phyloP scores from a whole-genome alignment of 2,113 vertebrate species.

The Sminthopsis crassicaudata region DNA sequence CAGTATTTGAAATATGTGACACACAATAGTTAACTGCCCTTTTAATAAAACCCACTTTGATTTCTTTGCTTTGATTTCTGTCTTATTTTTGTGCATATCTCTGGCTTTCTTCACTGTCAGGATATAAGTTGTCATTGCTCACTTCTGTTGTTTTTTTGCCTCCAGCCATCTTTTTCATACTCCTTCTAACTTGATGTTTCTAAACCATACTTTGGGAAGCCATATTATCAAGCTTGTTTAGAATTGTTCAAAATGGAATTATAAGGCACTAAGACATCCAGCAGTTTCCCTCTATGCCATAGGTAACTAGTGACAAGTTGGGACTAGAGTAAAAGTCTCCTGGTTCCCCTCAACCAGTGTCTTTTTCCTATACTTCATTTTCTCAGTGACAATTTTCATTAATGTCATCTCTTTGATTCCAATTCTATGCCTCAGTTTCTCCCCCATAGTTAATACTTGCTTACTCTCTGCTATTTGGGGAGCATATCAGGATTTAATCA shows the following conservation, averaged over 20 bases:
- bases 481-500: background rate
- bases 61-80: background rate
- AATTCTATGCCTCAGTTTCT: background rate
- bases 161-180: background rate
- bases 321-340: background rate
- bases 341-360: background rate
- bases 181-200: background rate
- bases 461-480: background rate
- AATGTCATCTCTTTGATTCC: background rate
- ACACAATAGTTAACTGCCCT: background rate
- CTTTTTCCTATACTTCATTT: background rate
- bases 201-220: background rate
- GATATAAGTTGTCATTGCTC: background rate
- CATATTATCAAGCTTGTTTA: background rate
- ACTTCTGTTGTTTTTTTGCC: background rate
- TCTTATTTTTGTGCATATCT: background rate
- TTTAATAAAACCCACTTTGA: background rate
- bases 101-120: background rate
- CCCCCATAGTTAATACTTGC: background rate
- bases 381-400: background rate
- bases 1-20: background rate
- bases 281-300: background rate
- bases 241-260: background rate
- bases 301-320: background rate
- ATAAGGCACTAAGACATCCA: background rate